phyloP scores from a whole-genome alignment of 2,113 vertebrate species.

The cat (Felis catus) region DNA sequence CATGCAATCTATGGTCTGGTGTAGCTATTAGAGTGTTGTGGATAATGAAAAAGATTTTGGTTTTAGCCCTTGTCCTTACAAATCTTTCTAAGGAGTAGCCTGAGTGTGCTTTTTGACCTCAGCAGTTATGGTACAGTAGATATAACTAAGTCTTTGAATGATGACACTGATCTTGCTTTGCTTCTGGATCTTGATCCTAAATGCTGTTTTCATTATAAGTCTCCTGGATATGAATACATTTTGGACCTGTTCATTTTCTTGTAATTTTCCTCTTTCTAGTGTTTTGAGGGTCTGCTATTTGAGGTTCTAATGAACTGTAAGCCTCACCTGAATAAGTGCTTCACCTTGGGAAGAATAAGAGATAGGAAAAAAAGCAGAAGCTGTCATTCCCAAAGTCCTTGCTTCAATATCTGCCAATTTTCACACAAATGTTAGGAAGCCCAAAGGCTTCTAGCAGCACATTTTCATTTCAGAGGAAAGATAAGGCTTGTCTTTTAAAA shows the following conservation, averaged over 20 bases:
- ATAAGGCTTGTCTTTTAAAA: background rate
- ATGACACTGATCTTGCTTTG: background rate
- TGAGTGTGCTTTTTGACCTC: background rate
- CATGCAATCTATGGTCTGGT: background rate
- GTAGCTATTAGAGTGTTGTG: background rate
- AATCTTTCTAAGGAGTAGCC: background rate
- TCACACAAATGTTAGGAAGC: constrained; percentile 19
- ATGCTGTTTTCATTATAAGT: background rate
- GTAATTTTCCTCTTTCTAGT: constrained; percentile 17
- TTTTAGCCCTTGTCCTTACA: background rate
- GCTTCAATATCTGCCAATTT: background rate
- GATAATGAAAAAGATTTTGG: background rate
- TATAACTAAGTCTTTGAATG: background rate
- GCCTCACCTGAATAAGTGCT: background rate
- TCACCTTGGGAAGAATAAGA: constrained; percentile 33
- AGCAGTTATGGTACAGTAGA: background rate
- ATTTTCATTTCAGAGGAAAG: constrained; percentile 39
- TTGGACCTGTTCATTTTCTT: constrained; percentile 7
- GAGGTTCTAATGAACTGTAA: background rate
- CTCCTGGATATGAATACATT: constrained; percentile 31
- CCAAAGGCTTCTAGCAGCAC: background rate
- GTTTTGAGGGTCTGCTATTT: background rate
- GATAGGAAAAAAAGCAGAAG: background rate
- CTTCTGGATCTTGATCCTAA: background rate
- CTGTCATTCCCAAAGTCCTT: background rate